phyloP scores from a whole-genome alignment of 2,888 invertebrate genomes.

The Eudasyphora cyanicolor region DNA sequence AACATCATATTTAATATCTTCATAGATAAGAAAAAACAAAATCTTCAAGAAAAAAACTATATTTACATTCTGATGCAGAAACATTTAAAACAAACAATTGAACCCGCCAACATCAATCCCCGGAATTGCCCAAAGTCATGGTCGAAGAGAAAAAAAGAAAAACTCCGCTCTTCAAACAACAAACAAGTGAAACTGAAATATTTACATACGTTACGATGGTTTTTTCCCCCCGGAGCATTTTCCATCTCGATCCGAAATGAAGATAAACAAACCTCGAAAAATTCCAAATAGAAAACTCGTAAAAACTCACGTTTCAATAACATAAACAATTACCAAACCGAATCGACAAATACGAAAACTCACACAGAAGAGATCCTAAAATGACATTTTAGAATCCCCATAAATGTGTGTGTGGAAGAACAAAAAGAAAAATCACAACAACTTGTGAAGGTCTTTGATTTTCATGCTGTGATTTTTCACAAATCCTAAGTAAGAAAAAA shows the following conservation, averaged over 20 bases:
- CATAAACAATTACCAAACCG: not conserved
- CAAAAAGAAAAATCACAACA: slow-evolving; percentile 49
- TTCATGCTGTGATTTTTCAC: slow-evolving; percentile 44
- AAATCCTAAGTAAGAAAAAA: slow-evolving; percentile 17
- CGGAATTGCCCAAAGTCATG: not conserved
- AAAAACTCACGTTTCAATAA: slow-evolving; percentile 28
- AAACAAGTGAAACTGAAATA: slow-evolving; percentile 16
- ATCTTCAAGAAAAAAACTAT: not conserved
- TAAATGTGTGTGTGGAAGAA: not conserved
- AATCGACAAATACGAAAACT: not conserved
- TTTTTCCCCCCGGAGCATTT: no score
- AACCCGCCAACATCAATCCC: not conserved
- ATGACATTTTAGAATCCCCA: slow-evolving; percentile 31
- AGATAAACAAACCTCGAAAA: slow-evolving; percentile 10
- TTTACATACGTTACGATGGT: not conserved
- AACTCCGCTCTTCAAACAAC: not conserved
- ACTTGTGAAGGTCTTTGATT: slow-evolving; percentile 42
- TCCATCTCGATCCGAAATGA: not conserved
- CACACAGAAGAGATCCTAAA: not conserved
- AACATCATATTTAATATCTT: not conserved
- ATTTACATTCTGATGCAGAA: slow-evolving; percentile 1
- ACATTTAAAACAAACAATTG: slow-evolving; percentile 1
- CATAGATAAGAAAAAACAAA: not conserved
- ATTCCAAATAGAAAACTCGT: not conserved
- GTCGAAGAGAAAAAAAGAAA: not conserved